phyloP scores from a whole-genome alignment of 2,888 invertebrate genomes.

The Philopedon plagiatum region DNA sequence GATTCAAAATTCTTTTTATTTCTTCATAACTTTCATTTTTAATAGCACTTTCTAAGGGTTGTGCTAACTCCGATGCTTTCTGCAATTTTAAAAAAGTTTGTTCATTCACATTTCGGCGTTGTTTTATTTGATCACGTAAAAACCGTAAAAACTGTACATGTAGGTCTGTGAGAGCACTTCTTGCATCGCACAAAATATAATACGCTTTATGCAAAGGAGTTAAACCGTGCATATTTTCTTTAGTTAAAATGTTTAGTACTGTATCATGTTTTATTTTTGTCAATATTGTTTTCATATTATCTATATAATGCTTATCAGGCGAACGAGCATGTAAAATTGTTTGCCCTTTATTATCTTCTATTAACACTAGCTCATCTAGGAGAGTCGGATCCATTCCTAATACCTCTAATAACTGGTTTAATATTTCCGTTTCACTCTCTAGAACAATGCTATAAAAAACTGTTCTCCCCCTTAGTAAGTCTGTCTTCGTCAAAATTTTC shows the following conservation, averaged over 20 bases:
- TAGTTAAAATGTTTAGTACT: not conserved
- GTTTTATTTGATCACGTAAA: not conserved
- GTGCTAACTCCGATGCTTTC: not conserved
- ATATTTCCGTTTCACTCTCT: too few species aligned
- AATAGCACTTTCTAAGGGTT: not conserved
- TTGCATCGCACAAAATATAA: not conserved
- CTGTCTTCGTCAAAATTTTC: too few species aligned
- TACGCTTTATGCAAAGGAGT: constrained; percentile 1
- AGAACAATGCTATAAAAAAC: too few species aligned
- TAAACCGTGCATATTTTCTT: not conserved
- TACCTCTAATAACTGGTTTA: too few species aligned
- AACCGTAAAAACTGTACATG: not conserved
- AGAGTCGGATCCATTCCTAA: too few species aligned
- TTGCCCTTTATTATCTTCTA: too few species aligned
- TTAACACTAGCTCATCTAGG: too few species aligned
- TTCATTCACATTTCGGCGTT: not conserved
- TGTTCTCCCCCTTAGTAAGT: too few species aligned
- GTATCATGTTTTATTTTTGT: not conserved
- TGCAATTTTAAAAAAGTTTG: not conserved
- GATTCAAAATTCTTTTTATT: not conserved
- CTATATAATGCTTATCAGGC: not conserved
- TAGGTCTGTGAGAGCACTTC: not conserved
- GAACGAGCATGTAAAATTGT: not conserved
- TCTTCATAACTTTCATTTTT: not conserved
- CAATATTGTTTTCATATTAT: not conserved